These are phyloP conservation scores for Tinea pellionella DNA, from an alignment of 2,888 invertebrate genomes.

Conservation along the genomic window DNA sequence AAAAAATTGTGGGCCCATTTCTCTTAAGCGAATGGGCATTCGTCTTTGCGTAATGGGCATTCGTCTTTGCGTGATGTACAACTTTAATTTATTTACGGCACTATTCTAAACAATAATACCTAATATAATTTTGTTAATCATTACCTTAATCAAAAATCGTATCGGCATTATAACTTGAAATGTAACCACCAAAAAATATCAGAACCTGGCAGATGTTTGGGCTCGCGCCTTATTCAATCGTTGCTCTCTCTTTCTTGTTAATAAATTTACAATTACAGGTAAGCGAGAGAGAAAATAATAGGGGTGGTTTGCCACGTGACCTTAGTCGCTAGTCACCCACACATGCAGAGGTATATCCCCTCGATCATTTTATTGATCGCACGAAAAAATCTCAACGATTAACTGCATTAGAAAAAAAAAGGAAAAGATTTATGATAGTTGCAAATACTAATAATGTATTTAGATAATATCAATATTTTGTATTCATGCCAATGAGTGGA, in stretches of 20 bases:
- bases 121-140: background rate
- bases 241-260: constrained; percentile 23
- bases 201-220: constrained; percentile 57
- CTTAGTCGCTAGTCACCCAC: constrained; percentile 35
- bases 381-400: constrained; percentile 41
- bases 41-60: too few relatives aligned
- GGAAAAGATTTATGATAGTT: constrained; percentile 14
- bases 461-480: background rate
- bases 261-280: background rate
- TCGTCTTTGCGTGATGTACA: background rate
- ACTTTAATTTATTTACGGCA: background rate
- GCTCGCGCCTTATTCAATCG: constrained; percentile 40
- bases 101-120: background rate
- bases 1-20: too few relatives aligned
- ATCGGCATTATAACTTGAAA: constrained; percentile 39
- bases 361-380: constrained; percentile 55
- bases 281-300: constrained; percentile 35
- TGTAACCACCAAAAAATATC: constrained; percentile 48
- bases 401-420: constrained; percentile 28
- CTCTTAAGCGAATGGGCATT: too few relatives aligned
- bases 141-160: background rate
- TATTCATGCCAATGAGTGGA: background rate
- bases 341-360: constrained; percentile 31
- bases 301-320: constrained; percentile 58
- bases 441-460: too few relatives aligned